A percentile compares a stretch with the other conserved stretches of the same genome.
Conservation (phyloP, 2,888 invertebrate genomes). For the Calephelis perditalis region DNA sequence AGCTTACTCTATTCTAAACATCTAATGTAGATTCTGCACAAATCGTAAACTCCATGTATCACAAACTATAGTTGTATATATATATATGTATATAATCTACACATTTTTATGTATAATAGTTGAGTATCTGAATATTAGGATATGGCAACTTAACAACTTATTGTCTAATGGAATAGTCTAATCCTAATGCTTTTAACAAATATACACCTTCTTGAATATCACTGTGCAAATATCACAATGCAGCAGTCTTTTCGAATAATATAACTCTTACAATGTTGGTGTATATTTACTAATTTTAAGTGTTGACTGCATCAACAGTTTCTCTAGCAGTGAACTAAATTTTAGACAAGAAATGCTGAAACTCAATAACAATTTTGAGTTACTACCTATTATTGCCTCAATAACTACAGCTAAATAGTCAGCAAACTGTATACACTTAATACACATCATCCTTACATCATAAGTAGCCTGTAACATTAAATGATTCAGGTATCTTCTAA, state of each 20-base stretch:
- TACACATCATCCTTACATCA: slow-evolving; percentile 17
- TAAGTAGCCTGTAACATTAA: slow-evolving; percentile 27
- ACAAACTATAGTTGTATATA: slow-evolving; percentile 65
- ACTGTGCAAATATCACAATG: neutral
- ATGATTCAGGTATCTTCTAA: slow-evolving; percentile 30
- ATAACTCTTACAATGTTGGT: neutral
- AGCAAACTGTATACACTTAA: slow-evolving; percentile 6
- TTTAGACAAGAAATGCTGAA: slow-evolving; percentile 5
- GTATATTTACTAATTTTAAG: neutral
- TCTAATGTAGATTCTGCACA: slow-evolving; percentile 58
- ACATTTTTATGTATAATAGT: slow-evolving; percentile 63
- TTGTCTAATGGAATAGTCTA: slow-evolving; percentile 70
- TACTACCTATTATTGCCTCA: slow-evolving; percentile 1
- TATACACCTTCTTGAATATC: slow-evolving; percentile 10
- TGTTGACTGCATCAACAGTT: neutral
- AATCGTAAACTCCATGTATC: slow-evolving; percentile 75
- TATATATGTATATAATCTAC: slow-evolving; percentile 56
- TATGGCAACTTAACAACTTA: slow-evolving; percentile 77
- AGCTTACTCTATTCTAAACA: slow-evolving; percentile 39
- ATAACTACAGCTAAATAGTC: neutral
- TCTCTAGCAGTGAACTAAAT: slow-evolving; percentile 9
- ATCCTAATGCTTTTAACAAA: slow-evolving; percentile 24
- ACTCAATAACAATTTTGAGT: neutral
- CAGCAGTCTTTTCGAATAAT: neutral
- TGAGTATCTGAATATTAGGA: slow-evolving; percentile 74